These are phyloP conservation scores for Zaprionus kolodkinae DNA, from an alignment of 1,140 invertebrate genomes.

Conservation along the genomic window DNA sequence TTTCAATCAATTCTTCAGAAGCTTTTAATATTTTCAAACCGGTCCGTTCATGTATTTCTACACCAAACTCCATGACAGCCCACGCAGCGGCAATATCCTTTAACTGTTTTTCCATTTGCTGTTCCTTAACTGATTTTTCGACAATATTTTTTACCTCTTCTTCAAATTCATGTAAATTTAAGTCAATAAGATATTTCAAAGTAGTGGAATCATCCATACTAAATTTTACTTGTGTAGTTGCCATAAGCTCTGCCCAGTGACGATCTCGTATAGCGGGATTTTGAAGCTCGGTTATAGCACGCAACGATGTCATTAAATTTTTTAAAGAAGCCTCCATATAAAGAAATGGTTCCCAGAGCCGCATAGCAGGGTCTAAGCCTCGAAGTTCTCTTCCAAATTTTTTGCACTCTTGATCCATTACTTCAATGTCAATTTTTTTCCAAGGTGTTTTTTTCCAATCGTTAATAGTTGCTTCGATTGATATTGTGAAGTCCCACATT, in stretches of 20 bases:
- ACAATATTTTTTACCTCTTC: slow-evolving; percentile 98
- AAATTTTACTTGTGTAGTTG: slow-evolving; percentile 93
- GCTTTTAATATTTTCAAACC: slow-evolving; percentile 91
- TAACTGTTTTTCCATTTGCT: slow-evolving; percentile 93
- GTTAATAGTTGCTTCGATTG: slow-evolving; percentile 92
- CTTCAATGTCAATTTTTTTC: slow-evolving; percentile 96
- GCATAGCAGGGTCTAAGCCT: slow-evolving; percentile 94
- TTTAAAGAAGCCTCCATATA: slow-evolving; percentile 90
- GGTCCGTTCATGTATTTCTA: slow-evolving; percentile 92
- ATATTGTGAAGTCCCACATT: slow-evolving; percentile 95
- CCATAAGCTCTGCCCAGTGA: slow-evolving; percentile 97
- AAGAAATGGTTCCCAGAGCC: slow-evolving; percentile 89
- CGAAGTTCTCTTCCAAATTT: slow-evolving; percentile 94
- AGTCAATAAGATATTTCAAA: slow-evolving; percentile 92
- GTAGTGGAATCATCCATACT: slow-evolving; percentile 91
- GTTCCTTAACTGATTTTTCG: slow-evolving; percentile 97
- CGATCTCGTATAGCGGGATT: slow-evolving; percentile 96
- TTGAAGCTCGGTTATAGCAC: slow-evolving; percentile 96
- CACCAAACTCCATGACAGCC: slow-evolving; percentile 93
- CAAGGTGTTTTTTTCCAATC: slow-evolving; percentile 97
- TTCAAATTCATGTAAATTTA: slow-evolving; percentile 96
- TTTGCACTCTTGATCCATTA: slow-evolving; percentile 97
- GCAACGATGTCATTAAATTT: slow-evolving; percentile 93
- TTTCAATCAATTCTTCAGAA: slow-evolving; percentile 95
- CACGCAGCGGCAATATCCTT: slow-evolving; percentile 93